Percentiles rank a stretch among this genome's conserved stretches.
phyloP scores from a whole-genome alignment of 2,797 vertebrate species.

The Leucoraja ocellata region DNA sequence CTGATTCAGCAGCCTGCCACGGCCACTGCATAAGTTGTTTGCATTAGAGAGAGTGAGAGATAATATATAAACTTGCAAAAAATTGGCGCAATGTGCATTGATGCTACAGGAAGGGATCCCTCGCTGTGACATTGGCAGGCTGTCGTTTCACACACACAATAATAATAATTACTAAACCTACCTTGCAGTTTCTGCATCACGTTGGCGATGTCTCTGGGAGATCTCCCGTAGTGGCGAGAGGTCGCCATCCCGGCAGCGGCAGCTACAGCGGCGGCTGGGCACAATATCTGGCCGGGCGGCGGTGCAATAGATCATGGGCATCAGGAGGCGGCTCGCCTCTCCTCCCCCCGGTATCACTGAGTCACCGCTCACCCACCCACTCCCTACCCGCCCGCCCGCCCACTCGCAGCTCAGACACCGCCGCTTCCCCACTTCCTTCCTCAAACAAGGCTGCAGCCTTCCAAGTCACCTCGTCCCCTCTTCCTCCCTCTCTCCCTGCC shows the following conservation, averaged over 20 bases:
- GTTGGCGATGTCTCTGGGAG: slow-evolving; percentile 75
- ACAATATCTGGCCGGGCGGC: slow-evolving; percentile 41
- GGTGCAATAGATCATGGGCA: slow-evolving; percentile 37
- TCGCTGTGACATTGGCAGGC: background rate
- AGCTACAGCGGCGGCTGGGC: slow-evolving; percentile 43
- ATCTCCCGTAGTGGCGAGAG: slow-evolving; percentile 60
- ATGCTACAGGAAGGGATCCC: background rate
- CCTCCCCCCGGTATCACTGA: slow-evolving; percentile 48
- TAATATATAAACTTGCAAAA: background rate
- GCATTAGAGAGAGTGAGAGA: background rate
- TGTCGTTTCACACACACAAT: too few species aligned
- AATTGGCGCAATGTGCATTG: background rate
- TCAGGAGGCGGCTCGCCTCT: slow-evolving; percentile 41
- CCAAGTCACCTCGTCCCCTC: slow-evolving; percentile 43
- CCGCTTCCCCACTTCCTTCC: slow-evolving; percentile 42
- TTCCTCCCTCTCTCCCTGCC: slow-evolving; percentile 39
- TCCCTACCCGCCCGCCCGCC: slow-evolving; percentile 49
- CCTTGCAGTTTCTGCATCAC: slow-evolving; percentile 96
- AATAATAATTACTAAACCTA: slow-evolving; percentile 50
- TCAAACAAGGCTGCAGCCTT: slow-evolving; percentile 51
- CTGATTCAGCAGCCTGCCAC: background rate
- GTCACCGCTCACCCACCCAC: slow-evolving; percentile 50
- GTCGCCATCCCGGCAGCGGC: slow-evolving; percentile 68
- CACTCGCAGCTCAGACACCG: slow-evolving; percentile 40
- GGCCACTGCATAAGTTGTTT: too few species aligned